Evolutionary conservation across 2,113 vertebrate species (phyloP), one percentile per base, ranked within the genome.

Genomic region (Pelmatolapia mariae): DNA sequence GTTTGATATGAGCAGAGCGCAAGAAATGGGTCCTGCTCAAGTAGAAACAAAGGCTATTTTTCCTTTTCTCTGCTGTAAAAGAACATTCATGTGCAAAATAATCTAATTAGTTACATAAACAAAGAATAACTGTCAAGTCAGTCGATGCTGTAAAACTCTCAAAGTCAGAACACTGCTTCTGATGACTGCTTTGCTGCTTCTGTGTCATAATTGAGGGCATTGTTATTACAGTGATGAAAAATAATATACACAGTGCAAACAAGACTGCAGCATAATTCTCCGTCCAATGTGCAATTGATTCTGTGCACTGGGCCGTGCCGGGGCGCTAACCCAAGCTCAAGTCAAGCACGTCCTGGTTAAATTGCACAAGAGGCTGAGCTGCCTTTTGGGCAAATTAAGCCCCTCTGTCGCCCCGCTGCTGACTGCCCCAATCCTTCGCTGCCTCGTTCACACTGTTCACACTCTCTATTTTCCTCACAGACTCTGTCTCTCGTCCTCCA

Each of bases 301-400:
- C 90, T 91, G 93, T 92, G 91, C 89, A 89, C 76, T 36, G 73
- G 80, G 80, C 81, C 33, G 10, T 83, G 86, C 31, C 8, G 16
- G 54, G 90, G 57, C 38, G 61, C 90, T 76, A 92, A 93, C 94
- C 89, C 88, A 26, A 79, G 86, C 86, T 89, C 87, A 92, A 94
- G 87, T 94, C 93, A 94, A 93, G 90, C 94, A 92, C 82, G 40
- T 94, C 92, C 91, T 81, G 76, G 80, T 86, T 89, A 96, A 95
- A 96, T 93, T 95, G 91, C 92, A 92, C 86, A 94, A 94, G 88
- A 94, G 88, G 93, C 91, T 94, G 89, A 95, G 90, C 92, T 87
- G 89, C 88, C 92, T 94, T 93, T 88, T 81, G 93, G 93, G 86
- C 82, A 94, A 92, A 94, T 95, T 92, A 95, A 95, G 91, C 89